Base-by-base conservation (phyloP, 2,888 invertebrate species). In the Calliphora vomitoria region DNA sequence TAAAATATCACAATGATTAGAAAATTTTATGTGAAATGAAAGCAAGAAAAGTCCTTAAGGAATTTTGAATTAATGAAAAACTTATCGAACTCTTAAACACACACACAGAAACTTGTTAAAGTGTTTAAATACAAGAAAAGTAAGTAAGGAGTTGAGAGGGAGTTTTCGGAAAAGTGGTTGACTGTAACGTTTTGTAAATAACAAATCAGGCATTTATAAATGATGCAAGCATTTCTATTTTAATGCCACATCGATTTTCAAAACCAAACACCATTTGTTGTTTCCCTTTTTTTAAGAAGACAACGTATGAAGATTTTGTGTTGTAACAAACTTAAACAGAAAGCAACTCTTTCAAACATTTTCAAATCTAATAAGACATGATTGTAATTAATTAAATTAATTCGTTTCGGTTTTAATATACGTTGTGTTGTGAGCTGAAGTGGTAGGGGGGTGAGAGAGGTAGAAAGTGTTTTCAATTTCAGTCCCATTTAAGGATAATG, bases 351-450 rank as follows among this genome's bases (percentile, higher is more conserved):
- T 68, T 71, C 13, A 53, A 83, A 87, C 85, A 90, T 90, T 85
- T 91, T 89, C 87, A 90, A 83, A 90, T 93, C 93, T 93, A 93
- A 93, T 93, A 93, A 93, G 93, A 93, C 92, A 92, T 91, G 93
- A 93, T 93, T 93, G 92, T 93, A 93, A 93, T 93, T 93, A 93
- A 93, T 93, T 93, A 92, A 93, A 93, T 93, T 93, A 93, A 93
- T 93, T 93, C 93, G 92, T 92, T 93, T 93, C 92, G 93, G 93
- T 93, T 93, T 92, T 92, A 93, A 93, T 92, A 93, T 91, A 92
- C 90, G 91, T 91, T 92, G 91, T 91, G 91, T 91, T 90, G 44
- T 35, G 18, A 75, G 66, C 15, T 15, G n/a, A n/a, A 50, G 25
- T 11, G 31, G 4, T 3, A 44, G 31, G 8, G 25, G n/a, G 4